Conservation (phyloP, 2,888 invertebrate genomes). For the Drosophila tanythrix region DNA sequence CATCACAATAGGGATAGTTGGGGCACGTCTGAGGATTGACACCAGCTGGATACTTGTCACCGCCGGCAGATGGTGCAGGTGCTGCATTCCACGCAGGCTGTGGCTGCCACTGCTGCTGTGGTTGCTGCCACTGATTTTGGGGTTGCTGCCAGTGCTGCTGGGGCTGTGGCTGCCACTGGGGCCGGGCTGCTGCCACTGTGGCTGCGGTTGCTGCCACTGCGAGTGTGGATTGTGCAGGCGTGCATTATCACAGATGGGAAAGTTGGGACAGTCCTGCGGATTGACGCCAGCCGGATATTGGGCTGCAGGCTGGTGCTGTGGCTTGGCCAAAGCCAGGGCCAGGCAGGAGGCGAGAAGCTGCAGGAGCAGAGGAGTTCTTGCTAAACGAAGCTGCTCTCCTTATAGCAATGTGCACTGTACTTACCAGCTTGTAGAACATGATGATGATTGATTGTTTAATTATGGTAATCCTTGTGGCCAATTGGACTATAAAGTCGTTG, state of each 20-base stretch:
- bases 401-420: constrained; percentile 41
- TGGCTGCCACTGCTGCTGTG: constrained; percentile 58
- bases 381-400: background rate
- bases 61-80: constrained; percentile 78
- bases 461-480: constrained; percentile 68
- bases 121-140: constrained; percentile 64
- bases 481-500: constrained; percentile 84
- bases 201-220: constrained; percentile 80
- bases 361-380: constrained; percentile 9
- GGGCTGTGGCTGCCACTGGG: constrained; percentile 75
- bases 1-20: constrained; percentile 86
- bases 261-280: constrained; percentile 86
- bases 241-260: constrained; percentile 86
- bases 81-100: constrained; percentile 81
- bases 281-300: constrained; percentile 86
- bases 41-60: constrained; percentile 85
- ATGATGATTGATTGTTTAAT: constrained; percentile 43
- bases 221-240: constrained; percentile 83
- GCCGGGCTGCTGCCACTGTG: constrained; percentile 78
- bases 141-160: constrained; percentile 81
- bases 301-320: constrained; percentile 84
- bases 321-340: constrained; percentile 82
- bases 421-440: constrained; percentile 85
- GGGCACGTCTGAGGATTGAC: constrained; percentile 86
- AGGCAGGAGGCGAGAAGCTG: constrained; percentile 82